Base-by-base conservation (phyloP, 2,888 invertebrate species). In the Entomobrya multifasciata region DNA sequence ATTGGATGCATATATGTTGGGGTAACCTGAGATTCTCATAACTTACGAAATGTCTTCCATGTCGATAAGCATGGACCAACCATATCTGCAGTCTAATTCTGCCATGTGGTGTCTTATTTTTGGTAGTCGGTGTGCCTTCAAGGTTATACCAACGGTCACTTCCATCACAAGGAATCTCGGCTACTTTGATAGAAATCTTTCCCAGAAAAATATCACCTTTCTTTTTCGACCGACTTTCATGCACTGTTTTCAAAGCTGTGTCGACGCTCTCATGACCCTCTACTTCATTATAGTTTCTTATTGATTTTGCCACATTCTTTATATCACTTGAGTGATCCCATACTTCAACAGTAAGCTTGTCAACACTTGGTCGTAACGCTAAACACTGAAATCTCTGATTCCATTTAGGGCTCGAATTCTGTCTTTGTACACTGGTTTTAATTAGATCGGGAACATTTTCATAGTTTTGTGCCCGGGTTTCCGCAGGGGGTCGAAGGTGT, bases 371-470 rank as follows among this genome's bases (percentile, higher is more conserved):
- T n/a, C 88, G 57, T 2, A 90, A 52, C 20, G 88, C 78, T 22
- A 91, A 55, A 67, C 88, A 87, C 79, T 91, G 91, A 62, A 91
- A 91, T 25, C 89, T 41, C 60, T 91, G 89, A 41, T 90, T 89
- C 91, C 91, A 91, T 13, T 67, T 77, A 3, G 91, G 91, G 57
- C 82, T 76, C 11, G 52, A 55, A n/a, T 87, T 86, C 36, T 86
- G 82, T 11, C 60, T 77, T 60, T 87, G 81, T 2, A 90, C 65
- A 6, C 74, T 60, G 0, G 91, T 91, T 77, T 88, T 89, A 27
- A 89, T 86, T 36, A 55, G 79, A 3, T 44, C 22, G 13, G 88
- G 89, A 22, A 91, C 65, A 11, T 83, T 49, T 15, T 85, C 84
- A 60, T 90, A 91, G 0, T 88, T 41, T 77, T 90, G 90, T 17